Conservation (phyloP, 2,888 invertebrate species). For the Mimumesa dahlbomi region DNA sequence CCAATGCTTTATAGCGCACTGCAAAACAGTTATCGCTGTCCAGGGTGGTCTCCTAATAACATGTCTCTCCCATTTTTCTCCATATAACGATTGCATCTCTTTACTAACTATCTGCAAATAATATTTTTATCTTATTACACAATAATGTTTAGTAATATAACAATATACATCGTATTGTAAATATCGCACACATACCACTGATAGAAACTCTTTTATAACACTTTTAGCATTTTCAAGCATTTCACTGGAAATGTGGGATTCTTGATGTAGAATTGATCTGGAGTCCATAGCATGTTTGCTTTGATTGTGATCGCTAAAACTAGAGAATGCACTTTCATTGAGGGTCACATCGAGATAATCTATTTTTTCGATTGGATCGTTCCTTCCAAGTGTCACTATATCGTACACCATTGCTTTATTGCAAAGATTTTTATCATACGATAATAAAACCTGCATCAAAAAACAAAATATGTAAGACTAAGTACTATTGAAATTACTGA, state of each 20-base stretch:
- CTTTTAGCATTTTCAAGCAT: conserved; percentile 67
- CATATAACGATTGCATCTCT: conserved; percentile 74
- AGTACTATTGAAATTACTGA: too few relatives aligned
- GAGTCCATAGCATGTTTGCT: conserved; percentile 30
- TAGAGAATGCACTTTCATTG: conserved; percentile 10
- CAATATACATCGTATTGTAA: not conserved
- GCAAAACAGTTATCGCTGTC: conserved; percentile 69
- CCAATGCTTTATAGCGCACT: conserved; percentile 78
- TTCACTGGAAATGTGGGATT: conserved; percentile 65
- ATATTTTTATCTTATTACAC: not conserved
- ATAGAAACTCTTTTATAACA: conserved; percentile 66
- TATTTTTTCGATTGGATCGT: conserved; percentile 73
- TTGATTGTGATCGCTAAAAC: conserved; percentile 18
- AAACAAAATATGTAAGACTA: conserved; percentile 69
- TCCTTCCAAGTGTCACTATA: conserved; percentile 68
- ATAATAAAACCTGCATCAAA: conserved; percentile 77
- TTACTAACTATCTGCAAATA: conserved; percentile 68
- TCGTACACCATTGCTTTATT: conserved; percentile 78
- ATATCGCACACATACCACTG: conserved; percentile 57
- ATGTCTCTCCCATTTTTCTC: conserved; percentile 72
- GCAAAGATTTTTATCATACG: conserved; percentile 79
- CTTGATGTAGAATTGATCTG: conserved; percentile 49
- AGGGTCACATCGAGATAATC: conserved; percentile 49
- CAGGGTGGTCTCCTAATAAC: conserved; percentile 76
- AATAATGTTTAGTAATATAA: not conserved